Evolutionary conservation across 2,888 invertebrate genomes (phyloP).

Genomic region (Eugnorisma glareosa): DNA sequence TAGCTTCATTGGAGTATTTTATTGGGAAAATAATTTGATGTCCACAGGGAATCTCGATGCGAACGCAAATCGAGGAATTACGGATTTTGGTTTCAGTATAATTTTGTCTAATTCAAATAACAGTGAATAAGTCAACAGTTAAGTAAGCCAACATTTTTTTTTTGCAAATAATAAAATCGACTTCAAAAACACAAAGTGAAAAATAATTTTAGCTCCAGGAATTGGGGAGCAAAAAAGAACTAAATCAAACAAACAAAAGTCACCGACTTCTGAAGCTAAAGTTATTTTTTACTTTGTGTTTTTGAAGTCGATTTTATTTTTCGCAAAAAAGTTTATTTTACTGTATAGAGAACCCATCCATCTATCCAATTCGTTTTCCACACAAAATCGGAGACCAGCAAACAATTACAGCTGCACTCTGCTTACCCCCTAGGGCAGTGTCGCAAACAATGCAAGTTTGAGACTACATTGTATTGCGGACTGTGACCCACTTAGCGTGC

Average conservation of each 20-base stretch:
- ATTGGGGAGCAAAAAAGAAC: too few species aligned
- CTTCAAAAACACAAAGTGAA: too few species aligned
- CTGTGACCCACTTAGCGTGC: conserved; percentile 40
- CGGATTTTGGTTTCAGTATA: too few species aligned
- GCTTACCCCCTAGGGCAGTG: background rate
- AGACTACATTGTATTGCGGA: conserved; percentile 34
- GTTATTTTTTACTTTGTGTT: too few species aligned
- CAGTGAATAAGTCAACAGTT: too few species aligned
- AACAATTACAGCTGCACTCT: conserved; percentile 22
- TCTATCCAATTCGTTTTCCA: background rate
- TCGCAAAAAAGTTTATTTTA: too few species aligned
- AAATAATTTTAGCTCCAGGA: too few species aligned
- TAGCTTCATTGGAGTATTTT: conserved; percentile 34
- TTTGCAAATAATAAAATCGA: too few species aligned
- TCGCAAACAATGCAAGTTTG: conserved; percentile 30
- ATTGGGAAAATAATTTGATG: conserved; percentile 39
- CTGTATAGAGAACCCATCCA: background rate
- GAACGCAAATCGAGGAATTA: conserved; percentile 15
- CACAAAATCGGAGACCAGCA: background rate
- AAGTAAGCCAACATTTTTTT: too few species aligned
- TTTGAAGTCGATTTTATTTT: too few species aligned
- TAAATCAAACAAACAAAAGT: too few species aligned
- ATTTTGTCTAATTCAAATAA: background rate
- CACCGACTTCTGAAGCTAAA: too few species aligned
- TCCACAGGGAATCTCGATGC: conserved; percentile 31